A percentile compares a stretch with the other conserved stretches of the same genome.
These are phyloP conservation scores for Prenolepis imparis DNA, from an alignment of 2,888 invertebrate species.

Conservation along the genomic window DNA sequence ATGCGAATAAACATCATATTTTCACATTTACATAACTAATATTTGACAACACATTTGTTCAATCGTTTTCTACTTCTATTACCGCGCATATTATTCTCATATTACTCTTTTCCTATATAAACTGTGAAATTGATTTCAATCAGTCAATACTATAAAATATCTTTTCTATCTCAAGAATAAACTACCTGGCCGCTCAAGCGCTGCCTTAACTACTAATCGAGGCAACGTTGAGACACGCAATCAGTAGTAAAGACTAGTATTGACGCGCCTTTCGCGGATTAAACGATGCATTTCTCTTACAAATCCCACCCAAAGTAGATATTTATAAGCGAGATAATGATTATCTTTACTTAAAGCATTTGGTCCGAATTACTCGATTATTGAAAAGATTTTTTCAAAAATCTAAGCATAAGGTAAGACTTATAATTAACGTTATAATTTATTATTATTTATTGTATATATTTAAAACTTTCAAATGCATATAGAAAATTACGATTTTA, in stretches of 20 bases:
- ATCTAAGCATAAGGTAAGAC: not conserved
- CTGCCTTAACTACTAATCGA: not conserved
- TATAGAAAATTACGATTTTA: too few relatives aligned
- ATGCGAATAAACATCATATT: slow-evolving; percentile 15
- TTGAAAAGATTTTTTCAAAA: not conserved
- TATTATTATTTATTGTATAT: too few relatives aligned
- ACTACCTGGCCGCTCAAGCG: not conserved
- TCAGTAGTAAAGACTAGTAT: not conserved
- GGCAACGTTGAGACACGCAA: not conserved
- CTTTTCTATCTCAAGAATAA: slow-evolving; percentile 3
- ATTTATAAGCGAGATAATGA: slow-evolving; percentile 47
- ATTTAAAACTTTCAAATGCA: too few relatives aligned
- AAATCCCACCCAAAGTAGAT: not conserved
- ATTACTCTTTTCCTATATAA: slow-evolving; percentile 11
- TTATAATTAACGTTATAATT: too few relatives aligned
- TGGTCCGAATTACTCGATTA: slow-evolving; percentile 66
- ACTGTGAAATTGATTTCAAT: slow-evolving; percentile 23
- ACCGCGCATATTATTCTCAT: not conserved
- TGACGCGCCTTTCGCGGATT: not conserved
- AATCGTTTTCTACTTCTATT: not conserved
- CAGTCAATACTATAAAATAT: not conserved
- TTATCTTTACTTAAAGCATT: slow-evolving; percentile 75
- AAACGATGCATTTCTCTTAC: slow-evolving; percentile 13
- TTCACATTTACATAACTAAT: not conserved
- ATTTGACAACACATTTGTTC: slow-evolving; percentile 15